Evolutionary conservation across 2,113 vertebrate species (phyloP).

Genomic region (Dasyprocta punctata): DNA sequence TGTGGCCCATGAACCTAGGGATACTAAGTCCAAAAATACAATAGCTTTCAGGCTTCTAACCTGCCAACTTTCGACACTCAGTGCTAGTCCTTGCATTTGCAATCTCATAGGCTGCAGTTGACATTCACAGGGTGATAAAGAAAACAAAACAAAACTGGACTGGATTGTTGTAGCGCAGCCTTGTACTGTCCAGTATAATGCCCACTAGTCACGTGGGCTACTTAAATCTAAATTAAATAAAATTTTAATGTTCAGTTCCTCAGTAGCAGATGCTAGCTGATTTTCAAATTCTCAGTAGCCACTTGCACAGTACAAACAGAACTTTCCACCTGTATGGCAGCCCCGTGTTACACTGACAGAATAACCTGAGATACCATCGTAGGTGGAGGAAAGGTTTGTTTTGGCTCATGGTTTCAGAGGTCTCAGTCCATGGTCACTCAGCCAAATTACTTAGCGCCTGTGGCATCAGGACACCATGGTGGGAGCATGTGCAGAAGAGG

Average conservation of each 20-base stretch:
- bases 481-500: not conserved
- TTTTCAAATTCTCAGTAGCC: not conserved
- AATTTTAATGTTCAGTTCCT: not conserved
- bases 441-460: not conserved
- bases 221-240: not conserved
- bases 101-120: not conserved
- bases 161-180: not conserved
- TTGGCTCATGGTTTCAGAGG: not conserved
- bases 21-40: not conserved
- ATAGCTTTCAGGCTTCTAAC: not conserved
- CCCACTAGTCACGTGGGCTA: not conserved
- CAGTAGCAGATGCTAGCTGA: not conserved
- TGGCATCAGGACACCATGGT: too few relatives aligned
- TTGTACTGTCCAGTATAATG: not conserved
- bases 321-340: not conserved
- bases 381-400: not conserved
- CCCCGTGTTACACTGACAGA: not conserved
- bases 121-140: too few relatives aligned
- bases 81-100: not conserved
- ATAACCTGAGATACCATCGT: not conserved
- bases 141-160: not conserved
- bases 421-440: not conserved
- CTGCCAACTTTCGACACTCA: not conserved
- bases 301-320: rapidly evolving
- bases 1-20: not conserved